phyloP scores from a whole-genome alignment of 1,140 invertebrate species.

The Drosophila kikkawai region DNA sequence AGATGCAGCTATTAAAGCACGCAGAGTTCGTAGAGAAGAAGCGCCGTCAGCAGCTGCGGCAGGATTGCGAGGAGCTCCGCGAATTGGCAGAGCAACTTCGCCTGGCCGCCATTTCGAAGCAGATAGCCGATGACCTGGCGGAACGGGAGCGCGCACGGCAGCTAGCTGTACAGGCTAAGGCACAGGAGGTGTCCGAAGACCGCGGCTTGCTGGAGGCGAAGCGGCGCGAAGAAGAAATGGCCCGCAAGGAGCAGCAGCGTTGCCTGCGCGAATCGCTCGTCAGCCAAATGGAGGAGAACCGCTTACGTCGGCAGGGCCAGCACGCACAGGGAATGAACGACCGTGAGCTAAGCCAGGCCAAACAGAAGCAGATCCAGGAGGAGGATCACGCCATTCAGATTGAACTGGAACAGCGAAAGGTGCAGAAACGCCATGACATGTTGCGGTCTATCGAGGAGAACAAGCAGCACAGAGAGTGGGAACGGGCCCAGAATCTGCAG shows the following conservation, averaged over 20 bases:
- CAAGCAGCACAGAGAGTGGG: conserved; percentile 9
- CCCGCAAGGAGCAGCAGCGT: conserved; percentile 41
- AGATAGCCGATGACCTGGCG: conserved; percentile 42
- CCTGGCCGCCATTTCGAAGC: conserved; percentile 65
- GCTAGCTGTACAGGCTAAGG: conserved; percentile 16
- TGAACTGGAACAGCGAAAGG: conserved; percentile 20
- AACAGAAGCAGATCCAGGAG: conserved; percentile 51
- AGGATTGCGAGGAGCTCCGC: conserved; percentile 57
- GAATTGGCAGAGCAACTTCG: conserved; percentile 58
- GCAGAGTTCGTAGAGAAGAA: conserved; percentile 55
- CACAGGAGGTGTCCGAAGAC: conserved; percentile 41
- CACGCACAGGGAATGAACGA: conserved; percentile 41
- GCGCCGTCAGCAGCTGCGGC: conserved; percentile 57
- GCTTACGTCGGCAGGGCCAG: conserved; percentile 23
- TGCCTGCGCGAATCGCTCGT: conserved; percentile 27
- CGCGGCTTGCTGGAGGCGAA: conserved; percentile 4
- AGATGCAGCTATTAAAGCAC: conserved; percentile 50
- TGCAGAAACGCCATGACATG: conserved; percentile 37
- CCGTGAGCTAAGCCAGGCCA: conserved; percentile 33
- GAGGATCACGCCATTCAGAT: conserved; percentile 48
- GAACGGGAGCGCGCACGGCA: conserved; percentile 11
- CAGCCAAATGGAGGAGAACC: conserved; percentile 48
- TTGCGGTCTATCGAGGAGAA: conserved; percentile 47
- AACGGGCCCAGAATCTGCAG: conserved; percentile 9
- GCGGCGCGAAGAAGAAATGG: conserved; percentile 24